Evolutionary conservation across 2,113 vertebrate species (phyloP).

Genomic region (Tachysurus fulvidraco): DNA sequence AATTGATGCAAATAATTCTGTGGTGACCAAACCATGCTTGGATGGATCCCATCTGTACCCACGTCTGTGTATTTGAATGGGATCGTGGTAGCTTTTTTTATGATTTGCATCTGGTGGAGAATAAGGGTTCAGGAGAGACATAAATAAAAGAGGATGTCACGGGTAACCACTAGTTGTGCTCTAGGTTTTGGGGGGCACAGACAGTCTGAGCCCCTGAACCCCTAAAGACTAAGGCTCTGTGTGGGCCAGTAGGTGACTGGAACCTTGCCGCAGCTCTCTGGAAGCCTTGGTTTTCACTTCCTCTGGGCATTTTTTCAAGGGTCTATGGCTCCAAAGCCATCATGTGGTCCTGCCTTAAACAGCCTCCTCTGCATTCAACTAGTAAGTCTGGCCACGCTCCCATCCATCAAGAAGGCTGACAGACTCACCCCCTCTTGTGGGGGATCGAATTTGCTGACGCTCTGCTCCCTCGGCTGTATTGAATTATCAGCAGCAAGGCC

Average conservation of each 20-base stretch:
- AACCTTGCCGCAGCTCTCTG: conserved; percentile 37
- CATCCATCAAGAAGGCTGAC: conserved; percentile 52
- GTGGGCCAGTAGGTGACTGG: conserved; percentile 36
- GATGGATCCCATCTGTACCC: conserved; percentile 36
- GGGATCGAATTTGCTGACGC: conserved; percentile 61
- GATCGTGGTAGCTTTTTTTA: conserved; percentile 22
- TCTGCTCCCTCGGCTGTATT: conserved; percentile 56
- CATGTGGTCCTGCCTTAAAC: conserved; percentile 12
- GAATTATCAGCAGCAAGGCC: conserved; percentile 52
- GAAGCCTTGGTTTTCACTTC: conserved; percentile 5
- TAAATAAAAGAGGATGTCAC: conserved; percentile 49
- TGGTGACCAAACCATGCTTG: background rate
- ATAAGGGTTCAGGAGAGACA: conserved; percentile 17
- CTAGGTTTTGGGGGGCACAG: background rate
- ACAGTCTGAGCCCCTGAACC: conserved; percentile 44
- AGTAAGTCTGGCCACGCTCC: conserved; percentile 37
- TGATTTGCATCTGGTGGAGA: conserved; percentile 37
- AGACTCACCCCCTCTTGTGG: conserved; percentile 43
- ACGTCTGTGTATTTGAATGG: conserved; percentile 44
- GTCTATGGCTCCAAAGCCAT: conserved; percentile 6
- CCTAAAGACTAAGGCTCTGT: conserved; percentile 27
- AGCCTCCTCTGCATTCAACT: conserved; percentile 24
- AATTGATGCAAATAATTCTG: conserved; percentile 48
- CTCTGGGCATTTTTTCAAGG: background rate
- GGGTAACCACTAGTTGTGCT: conserved; percentile 29